Conservation (phyloP, 2,888 invertebrate genomes). For the Hirtodrosophila trivittata region DNA sequence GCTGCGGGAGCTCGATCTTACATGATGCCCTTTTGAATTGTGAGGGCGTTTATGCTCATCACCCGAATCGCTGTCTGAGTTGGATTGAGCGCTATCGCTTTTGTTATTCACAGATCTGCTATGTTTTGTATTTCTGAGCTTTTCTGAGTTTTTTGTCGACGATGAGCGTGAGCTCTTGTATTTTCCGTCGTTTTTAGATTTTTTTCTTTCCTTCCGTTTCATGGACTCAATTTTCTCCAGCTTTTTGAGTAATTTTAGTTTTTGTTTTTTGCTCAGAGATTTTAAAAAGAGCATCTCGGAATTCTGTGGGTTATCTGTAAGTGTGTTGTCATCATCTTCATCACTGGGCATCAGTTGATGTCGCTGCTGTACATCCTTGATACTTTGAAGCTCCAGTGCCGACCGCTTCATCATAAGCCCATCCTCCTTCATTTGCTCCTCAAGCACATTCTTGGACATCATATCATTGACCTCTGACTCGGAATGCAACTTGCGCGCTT, state of each 20-base stretch:
- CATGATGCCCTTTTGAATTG: no score
- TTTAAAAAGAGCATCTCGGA: slow-evolving; percentile 93
- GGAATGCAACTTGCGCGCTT: slow-evolving; percentile 89
- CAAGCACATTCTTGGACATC: slow-evolving; percentile 88
- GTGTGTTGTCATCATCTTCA: slow-evolving; percentile 67
- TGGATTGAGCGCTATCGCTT: no score
- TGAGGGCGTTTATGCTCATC: no score
- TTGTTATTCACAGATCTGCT: no score
- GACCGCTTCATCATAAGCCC: slow-evolving; percentile 94
- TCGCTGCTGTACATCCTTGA: slow-evolving; percentile 84
- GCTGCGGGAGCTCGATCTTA: no score
- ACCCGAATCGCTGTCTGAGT: no score
- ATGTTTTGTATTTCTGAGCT: no score
- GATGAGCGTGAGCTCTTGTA: no score
- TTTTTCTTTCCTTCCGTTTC: slow-evolving; percentile 65
- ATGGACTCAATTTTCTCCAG: slow-evolving; percentile 87
- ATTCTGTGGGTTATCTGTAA: slow-evolving; percentile 74
- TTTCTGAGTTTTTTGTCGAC: no score
- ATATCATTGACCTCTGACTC: slow-evolving; percentile 87
- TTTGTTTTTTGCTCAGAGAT: slow-evolving; percentile 93
- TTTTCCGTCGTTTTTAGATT: no score
- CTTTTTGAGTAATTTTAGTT: slow-evolving; percentile 94
- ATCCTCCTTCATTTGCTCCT: slow-evolving; percentile 96
- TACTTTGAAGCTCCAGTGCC: slow-evolving; percentile 86
- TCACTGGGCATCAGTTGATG: slow-evolving; percentile 87